Evolutionary conservation across 2,888 invertebrate species (phyloP).

Genomic region (Phyto melanocephala): DNA sequence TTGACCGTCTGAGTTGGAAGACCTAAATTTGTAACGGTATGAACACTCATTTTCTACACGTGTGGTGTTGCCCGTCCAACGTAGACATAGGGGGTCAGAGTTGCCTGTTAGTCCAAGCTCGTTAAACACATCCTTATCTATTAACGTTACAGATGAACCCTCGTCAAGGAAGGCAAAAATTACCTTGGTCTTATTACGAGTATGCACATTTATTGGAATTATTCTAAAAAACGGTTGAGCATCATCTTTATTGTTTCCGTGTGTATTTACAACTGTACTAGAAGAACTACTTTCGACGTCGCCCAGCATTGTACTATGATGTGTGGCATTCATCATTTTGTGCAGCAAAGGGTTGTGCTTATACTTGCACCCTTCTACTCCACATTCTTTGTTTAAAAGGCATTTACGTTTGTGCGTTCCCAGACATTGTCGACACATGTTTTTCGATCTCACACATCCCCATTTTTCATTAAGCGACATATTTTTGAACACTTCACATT

Average conservation of each 20-base stretch:
- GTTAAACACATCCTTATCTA: constrained; percentile 41
- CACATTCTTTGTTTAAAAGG: constrained; percentile 18
- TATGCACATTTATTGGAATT: constrained; percentile 21
- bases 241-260: constrained; percentile 6
- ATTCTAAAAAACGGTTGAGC: constrained; percentile 38
- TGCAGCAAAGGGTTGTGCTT: constrained; percentile 18
- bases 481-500: constrained; percentile 32
- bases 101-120: constrained; percentile 32
- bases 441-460: constrained; percentile 19
- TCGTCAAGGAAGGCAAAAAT: constrained; percentile 43
- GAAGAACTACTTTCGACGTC: background rate
- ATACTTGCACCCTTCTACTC: constrained; percentile 15
- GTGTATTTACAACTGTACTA: constrained; percentile 12
- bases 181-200: background rate
- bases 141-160: constrained; percentile 46
- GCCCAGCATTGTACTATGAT: background rate
- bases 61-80: constrained; percentile 42
- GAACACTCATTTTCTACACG: constrained; percentile 42
- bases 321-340: background rate
- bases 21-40: constrained; percentile 28
- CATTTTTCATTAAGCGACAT: constrained; percentile 14
- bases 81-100: constrained; percentile 28
- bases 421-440: constrained; percentile 37
- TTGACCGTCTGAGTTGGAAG: constrained; percentile 33
- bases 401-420: constrained; percentile 27